These are phyloP conservation scores for Artemia sinica DNA, from an alignment of 2,888 invertebrate genomes.

Conservation along the genomic window DNA sequence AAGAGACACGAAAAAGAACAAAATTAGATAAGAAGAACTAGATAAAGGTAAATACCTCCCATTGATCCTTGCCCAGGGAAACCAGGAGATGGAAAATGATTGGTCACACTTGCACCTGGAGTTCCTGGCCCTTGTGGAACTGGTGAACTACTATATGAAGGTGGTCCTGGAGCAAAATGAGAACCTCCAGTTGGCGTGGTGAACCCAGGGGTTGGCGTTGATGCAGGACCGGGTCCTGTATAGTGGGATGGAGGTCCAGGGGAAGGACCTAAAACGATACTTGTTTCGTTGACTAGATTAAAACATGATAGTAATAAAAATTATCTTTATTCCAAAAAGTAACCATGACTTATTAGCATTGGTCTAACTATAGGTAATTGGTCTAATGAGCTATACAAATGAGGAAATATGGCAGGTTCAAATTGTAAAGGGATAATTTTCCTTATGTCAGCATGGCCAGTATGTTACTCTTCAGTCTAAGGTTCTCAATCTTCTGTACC, in stretches of 20 bases:
- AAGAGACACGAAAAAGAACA: neutral
- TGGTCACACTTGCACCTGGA: constrained; percentile 46
- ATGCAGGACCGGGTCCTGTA: constrained; percentile 6
- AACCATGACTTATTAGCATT: too few relatives aligned
- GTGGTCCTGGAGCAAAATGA: constrained; percentile 46
- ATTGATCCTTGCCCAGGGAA: neutral
- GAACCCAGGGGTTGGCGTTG: neutral
- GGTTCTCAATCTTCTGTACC: too few relatives aligned
- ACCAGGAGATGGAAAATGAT: constrained; percentile 37
- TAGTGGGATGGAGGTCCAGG: constrained; percentile 13
- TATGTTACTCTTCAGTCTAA: too few relatives aligned
- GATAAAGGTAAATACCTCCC: neutral
- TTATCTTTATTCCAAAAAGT: too few relatives aligned
- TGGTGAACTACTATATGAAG: constrained; percentile 69
- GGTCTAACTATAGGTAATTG: too few relatives aligned
- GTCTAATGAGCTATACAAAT: too few relatives aligned
- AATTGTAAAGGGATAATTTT: too few relatives aligned
- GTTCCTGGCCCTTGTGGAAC: constrained; percentile 65
- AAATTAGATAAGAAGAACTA: neutral
- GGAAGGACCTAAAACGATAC: neutral
- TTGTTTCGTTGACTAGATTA: neutral
- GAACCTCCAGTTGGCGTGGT: constrained; percentile 36
- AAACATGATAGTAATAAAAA: neutral
- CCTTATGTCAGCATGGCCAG: too few relatives aligned
- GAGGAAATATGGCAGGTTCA: too few relatives aligned